A percentile compares a stretch with the other conserved stretches of the same genome.
These are phyloP conservation scores for Lophura nycthemera DNA, from an alignment of 2,113 vertebrate species.

Conservation along the genomic window DNA sequence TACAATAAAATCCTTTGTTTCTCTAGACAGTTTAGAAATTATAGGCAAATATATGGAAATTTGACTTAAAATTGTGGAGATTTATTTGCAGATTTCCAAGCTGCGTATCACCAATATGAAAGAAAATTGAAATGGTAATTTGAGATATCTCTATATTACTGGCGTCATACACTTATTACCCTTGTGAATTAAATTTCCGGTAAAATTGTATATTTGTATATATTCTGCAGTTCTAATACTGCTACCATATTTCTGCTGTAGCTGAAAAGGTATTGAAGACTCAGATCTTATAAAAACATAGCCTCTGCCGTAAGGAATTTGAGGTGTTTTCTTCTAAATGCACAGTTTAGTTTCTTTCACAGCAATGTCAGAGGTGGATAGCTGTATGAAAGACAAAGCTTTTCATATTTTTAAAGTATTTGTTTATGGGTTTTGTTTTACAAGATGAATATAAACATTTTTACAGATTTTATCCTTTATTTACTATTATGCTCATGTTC, in stretches of 20 bases:
- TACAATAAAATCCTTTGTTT: background rate
- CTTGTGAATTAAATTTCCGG: background rate
- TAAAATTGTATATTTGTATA: background rate
- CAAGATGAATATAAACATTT: background rate
- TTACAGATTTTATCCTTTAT: background rate
- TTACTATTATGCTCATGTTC: background rate
- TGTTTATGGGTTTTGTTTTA: background rate
- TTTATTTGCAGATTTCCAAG: background rate
- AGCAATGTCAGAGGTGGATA: too few species aligned
- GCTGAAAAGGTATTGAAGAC: background rate
- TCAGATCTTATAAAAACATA: background rate
- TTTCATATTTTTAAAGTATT: background rate
- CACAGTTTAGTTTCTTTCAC: background rate
- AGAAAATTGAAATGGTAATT: accelerated
- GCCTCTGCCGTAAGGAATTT: background rate
- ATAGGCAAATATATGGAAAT: background rate
- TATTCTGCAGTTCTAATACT: background rate
- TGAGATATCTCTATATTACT: background rate
- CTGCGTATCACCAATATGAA: background rate
- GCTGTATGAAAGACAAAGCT: too few species aligned
- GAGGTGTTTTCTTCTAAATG: background rate
- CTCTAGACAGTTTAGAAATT: background rate
- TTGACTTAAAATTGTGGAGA: background rate
- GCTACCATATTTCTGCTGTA: background rate
- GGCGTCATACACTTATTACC: background rate